Conservation (phyloP, 2,113 vertebrate species). For the Emberiza fucata region DNA sequence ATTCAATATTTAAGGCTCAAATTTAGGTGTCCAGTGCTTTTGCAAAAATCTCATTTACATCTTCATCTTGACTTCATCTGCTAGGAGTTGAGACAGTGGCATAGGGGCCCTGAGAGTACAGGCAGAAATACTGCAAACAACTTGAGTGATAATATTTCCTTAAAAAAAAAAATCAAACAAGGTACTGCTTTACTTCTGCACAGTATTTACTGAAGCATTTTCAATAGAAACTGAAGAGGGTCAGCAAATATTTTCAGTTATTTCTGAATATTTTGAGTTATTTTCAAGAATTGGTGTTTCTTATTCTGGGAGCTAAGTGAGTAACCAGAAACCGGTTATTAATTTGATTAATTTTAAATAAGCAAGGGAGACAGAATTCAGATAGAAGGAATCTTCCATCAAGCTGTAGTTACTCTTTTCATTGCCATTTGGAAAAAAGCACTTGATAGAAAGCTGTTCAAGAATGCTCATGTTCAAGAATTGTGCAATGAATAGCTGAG, state of each 20-base stretch:
- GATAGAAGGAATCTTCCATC: neutral
- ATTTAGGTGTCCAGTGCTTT: neutral
- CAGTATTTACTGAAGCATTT: neutral
- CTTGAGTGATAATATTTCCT: neutral
- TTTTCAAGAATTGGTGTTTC: neutral
- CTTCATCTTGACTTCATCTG: neutral
- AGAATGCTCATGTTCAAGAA: neutral
- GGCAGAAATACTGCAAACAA: neutral
- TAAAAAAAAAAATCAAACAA: neutral
- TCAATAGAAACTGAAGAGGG: neutral
- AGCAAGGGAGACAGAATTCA: neutral
- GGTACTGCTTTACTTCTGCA: neutral
- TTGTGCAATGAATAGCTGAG: neutral
- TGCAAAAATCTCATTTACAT: neutral
- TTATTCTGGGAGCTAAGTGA: neutral
- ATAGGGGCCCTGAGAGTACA: neutral
- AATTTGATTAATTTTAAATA: slow-evolving; percentile 11
- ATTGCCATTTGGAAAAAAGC: neutral
- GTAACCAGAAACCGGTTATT: neutral
- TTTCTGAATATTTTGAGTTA: neutral
- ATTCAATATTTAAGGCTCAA: neutral
- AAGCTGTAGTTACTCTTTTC: neutral
- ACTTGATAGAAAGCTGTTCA: neutral
- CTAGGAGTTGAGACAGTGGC: neutral
- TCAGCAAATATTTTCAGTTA: neutral